Percentiles rank a stretch among this genome's conserved stretches.
Evolutionary conservation across 2,113 vertebrate genomes (phyloP).

Genomic region (Ictalurus punctatus): DNA sequence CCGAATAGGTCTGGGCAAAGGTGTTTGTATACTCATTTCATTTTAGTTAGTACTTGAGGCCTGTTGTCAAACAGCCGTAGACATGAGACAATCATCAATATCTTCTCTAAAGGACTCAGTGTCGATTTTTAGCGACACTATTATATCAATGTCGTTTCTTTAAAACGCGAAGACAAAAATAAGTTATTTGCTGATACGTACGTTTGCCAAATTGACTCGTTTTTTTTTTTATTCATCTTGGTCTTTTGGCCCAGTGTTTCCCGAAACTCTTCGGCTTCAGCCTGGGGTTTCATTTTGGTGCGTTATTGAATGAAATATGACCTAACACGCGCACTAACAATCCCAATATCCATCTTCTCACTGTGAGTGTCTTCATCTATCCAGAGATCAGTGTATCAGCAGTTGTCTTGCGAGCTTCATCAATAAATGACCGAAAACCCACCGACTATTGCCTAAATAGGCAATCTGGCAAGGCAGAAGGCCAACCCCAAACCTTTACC

Average conservation of each 20-base stretch:
- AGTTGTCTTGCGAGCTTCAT: neutral
- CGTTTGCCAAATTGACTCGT: neutral
- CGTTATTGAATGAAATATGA: neutral
- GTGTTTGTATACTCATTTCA: neutral
- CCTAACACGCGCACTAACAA: neutral
- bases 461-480: neutral
- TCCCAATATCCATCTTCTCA: neutral
- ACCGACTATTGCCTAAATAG: neutral
- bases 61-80: neutral
- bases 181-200: neutral
- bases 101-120: neutral
- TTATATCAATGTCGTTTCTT: no score
- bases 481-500: neutral
- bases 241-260: neutral
- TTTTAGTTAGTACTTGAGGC: neutral
- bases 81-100: neutral
- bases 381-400: neutral
- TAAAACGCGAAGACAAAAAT: neutral
- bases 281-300: neutral
- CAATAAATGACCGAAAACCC: neutral
- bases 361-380: neutral
- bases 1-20: neutral
- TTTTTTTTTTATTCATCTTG: neutral
- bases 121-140: neutral
- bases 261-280: neutral